Percentiles rank a stretch among this genome's conserved stretches.
These are phyloP conservation scores for Philypnodon macrostomus DNA, from an alignment of 2,797 vertebrate genomes.

Conservation along the genomic window DNA sequence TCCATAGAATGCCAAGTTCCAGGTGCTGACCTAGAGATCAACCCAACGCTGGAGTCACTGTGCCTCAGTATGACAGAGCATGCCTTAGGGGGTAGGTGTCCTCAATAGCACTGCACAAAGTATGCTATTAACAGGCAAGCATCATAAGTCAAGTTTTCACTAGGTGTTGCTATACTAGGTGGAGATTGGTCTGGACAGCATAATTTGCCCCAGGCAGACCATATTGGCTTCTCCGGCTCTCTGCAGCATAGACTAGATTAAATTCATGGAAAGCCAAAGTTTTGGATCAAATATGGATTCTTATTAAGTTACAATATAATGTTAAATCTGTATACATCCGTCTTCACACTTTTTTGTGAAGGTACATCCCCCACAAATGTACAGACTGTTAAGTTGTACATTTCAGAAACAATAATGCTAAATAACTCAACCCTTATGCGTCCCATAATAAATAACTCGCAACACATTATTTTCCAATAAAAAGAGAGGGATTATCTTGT, in stretches of 20 bases:
- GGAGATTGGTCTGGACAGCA: background rate
- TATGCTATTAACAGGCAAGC: constrained; percentile 15
- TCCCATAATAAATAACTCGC: too few species aligned
- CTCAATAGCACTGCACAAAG: constrained; percentile 16
- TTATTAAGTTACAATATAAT: too few species aligned
- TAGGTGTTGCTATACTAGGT: background rate
- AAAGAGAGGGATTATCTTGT: too few species aligned
- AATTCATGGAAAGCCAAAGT: too few species aligned
- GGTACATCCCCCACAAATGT: too few species aligned
- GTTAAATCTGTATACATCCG: too few species aligned
- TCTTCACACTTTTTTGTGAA: too few species aligned
- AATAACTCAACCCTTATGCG: too few species aligned
- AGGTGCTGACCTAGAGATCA: constrained; percentile 93
- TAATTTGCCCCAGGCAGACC: background rate
- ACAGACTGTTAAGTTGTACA: too few species aligned
- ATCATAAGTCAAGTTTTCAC: constrained; percentile 10
- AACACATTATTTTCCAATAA: too few species aligned
- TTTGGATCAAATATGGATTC: too few species aligned
- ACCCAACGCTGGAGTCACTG: constrained; percentile 95
- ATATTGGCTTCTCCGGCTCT: background rate
- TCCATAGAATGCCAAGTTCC: constrained; percentile 88
- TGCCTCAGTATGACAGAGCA: constrained; percentile 99
- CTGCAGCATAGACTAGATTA: background rate
- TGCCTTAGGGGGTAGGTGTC: constrained; percentile 90
- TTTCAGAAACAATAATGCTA: too few species aligned